Base-by-base conservation (phyloP, 2,888 invertebrate species). In the Leucophenga montana region DNA sequence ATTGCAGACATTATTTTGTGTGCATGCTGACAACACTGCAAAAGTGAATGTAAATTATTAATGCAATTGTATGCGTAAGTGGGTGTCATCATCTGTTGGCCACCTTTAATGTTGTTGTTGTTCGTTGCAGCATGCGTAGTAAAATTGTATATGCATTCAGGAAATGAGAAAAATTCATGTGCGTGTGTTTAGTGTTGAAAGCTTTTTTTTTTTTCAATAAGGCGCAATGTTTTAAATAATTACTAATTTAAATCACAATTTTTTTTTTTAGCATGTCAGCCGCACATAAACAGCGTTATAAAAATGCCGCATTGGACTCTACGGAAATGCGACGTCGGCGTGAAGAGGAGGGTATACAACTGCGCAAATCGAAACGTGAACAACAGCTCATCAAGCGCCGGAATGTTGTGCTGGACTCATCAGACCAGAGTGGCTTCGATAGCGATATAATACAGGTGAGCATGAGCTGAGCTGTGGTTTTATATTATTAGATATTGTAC, bases 291-390 rank as follows among this genome's bases (percentile, higher is more conserved):
- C 94, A 95, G 89, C 94, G 97, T 82, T 98, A 98, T 88, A 98
- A 98, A 93, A 97, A 97, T 91, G 93, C 93, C 75, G 97, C 95
- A 1, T 90, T 97, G 79, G 97, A 97, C 89, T 95, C 96, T 4
- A 95, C 97, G 77, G 98, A 98, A 89, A 90, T 98, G 81, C 92
- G 98, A 64, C 92, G 98, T 67, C 91, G 98, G 53, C 91, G 98
- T 54, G 98, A 98, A 88, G 98, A 99, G 85, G 98, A 98, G 89
- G 98, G 98, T 31, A 95, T 99, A 33, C 98, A 98, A 86, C 90
- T 99, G 64, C 90, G 98, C 67, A 98, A 98, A 91, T 97, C 97
- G 84, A 98, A 98, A 89, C 90, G 98, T 73, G 98, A 98, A 88
- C 96, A 97, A 86, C 98, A 98, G 88, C 90, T 98, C 48, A 96